These are phyloP conservation scores for Desmodus rotundus DNA, from an alignment of 2,113 vertebrate genomes.

Conservation along the genomic window DNA sequence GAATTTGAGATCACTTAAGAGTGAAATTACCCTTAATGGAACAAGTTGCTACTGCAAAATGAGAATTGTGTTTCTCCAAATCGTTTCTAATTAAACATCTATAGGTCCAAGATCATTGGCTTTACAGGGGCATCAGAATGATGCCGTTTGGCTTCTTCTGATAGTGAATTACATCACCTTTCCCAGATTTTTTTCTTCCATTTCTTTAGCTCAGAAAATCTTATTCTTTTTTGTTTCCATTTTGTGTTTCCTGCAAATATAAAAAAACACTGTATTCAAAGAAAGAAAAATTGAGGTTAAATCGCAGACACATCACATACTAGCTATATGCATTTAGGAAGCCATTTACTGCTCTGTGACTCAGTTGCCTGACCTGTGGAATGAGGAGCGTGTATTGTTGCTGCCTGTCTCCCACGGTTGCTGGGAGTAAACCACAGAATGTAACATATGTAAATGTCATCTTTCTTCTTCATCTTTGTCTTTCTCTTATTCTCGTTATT, in stretches of 20 bases:
- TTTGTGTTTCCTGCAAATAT: neutral
- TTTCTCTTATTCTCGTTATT: neutral
- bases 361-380: neutral
- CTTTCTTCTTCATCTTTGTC: neutral
- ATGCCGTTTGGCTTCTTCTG: neutral
- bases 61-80: neutral
- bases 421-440: neutral
- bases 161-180: neutral
- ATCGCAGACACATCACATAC: neutral
- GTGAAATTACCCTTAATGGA: neutral
- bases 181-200: neutral
- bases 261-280: neutral
- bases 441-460: neutral
- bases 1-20: slow-evolving; percentile 6
- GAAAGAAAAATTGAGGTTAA: neutral
- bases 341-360: neutral
- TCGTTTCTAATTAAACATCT: neutral
- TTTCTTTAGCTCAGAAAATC: slow-evolving; percentile 9
- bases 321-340: neutral
- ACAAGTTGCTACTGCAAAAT: neutral
- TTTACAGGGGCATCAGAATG: neutral
- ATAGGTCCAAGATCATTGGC: neutral
- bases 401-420: neutral
- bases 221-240: neutral
- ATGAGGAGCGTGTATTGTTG: neutral